Base-by-base conservation (phyloP, 2,113 vertebrate genomes). In the Prionailurus viverrinus region DNA sequence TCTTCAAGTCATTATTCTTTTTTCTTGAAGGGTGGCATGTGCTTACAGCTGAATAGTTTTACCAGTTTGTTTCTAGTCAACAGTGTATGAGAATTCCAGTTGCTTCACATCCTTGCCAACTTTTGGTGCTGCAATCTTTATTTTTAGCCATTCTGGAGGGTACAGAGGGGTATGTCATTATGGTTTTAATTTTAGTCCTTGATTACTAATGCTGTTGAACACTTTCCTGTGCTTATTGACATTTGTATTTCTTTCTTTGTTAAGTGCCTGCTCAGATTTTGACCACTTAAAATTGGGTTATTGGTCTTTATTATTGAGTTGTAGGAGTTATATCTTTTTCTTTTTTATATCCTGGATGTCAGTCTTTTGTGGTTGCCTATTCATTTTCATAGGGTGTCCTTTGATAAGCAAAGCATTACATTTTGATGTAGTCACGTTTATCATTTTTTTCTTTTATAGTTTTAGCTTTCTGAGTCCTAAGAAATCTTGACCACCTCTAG, bases 141-240 rank as follows among this genome's bases (percentile, higher is more conserved):
- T 83, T 95, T 90, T 93, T 89, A 83, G 83, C 80, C 23, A 45
- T 84, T 84, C 51, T 65, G 48, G 33, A 80, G 61, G 74, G 7
- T 88, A 25, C 66, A 19, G n/a, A 91, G 27, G 7, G 63, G 53
- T 83, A 36, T 69, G 45, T 73, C 31, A 19, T 71, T 93, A 13
- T 23, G 84, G 39, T 78, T 93, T 88, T 83, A 76, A 63, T 78
- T 87, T 91, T 63, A 91, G 61, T 87, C 14, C 23, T 65, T 78
- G 68, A 25, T 45, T 53, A 65, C 39, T 63, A 76, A 69, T 68
- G 94, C 55, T n/a, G 25, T 41, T 69, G n/a, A 89, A 71, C 29
- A 21, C 53, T 84, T 65, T 84, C 65, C n/a, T 66, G 13, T 39
- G n/a, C 41, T 84, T 39, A 4, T 68, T 79, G 48, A 79, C 25